phyloP scores from a whole-genome alignment of 2,113 vertebrate genomes.

The Spheniscus mendiculus region DNA sequence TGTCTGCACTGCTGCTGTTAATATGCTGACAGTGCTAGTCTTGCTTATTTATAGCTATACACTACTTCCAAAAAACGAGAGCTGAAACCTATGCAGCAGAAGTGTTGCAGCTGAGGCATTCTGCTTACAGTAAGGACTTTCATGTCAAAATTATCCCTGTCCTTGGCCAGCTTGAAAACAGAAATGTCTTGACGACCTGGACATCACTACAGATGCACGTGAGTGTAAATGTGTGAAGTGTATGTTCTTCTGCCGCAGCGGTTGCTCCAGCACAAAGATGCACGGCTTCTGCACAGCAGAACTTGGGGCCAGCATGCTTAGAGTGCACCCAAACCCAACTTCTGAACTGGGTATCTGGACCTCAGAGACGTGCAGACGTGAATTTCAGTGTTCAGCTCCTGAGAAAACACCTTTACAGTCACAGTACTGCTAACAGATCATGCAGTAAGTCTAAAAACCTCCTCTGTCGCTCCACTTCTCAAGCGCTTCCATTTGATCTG shows the following conservation, averaged over 20 bases:
- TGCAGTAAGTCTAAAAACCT: neutral
- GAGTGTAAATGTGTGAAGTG: neutral
- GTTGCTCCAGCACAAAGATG: neutral
- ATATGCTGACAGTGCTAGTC: neutral
- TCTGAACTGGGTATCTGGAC: neutral
- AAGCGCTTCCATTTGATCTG: neutral
- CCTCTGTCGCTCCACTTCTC: neutral
- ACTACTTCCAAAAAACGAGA: neutral
- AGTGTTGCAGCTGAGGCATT: neutral
- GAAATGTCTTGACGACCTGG: neutral
- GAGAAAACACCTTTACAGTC: neutral
- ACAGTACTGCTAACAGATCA: neutral
- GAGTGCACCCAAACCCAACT: neutral
- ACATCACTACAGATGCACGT: neutral
- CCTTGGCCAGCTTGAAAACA: neutral
- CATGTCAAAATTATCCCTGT: neutral
- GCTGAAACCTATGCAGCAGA: neutral
- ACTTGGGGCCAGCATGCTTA: neutral
- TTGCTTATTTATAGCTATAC: neutral
- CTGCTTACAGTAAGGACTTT: neutral
- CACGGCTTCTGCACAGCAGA: neutral
- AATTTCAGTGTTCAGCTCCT: neutral
- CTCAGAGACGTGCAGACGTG: neutral
- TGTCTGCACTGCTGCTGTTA: neutral
- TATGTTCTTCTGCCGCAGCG: neutral